phyloP scores from a whole-genome alignment of 2,797 vertebrate species.

The Taeniopygia guttata region DNA sequence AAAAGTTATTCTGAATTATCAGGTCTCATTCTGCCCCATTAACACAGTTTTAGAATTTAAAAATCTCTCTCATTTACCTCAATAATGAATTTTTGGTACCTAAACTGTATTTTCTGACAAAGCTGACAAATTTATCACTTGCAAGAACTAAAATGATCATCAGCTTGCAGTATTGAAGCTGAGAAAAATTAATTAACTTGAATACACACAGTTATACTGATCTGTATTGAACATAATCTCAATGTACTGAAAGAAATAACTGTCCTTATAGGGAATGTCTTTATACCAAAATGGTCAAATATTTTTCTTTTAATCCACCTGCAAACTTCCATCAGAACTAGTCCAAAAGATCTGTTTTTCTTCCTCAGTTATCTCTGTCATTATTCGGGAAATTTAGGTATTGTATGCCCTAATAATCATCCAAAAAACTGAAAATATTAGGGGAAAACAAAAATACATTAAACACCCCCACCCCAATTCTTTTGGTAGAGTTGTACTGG shows the following conservation, averaged over 20 bases:
- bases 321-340: neutral
- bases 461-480: accelerated
- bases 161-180: neutral
- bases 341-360: neutral
- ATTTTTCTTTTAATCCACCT: neutral
- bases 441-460: neutral
- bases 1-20: neutral
- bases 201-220: neutral
- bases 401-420: neutral
- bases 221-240: neutral
- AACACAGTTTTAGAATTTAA: neutral
- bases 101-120: neutral
- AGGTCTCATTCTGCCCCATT: neutral
- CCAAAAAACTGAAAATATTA: neutral
- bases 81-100: neutral
- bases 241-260: neutral
- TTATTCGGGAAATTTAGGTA: neutral
- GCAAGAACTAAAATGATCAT: neutral
- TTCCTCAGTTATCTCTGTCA: neutral
- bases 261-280: neutral
- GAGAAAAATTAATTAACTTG: neutral
- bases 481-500: neutral
- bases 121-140: neutral
- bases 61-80: neutral
- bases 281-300: neutral